A percentile compares a stretch with the other conserved stretches of the same genome.
phyloP scores from a whole-genome alignment of 2,888 invertebrate species.

The Hoplodrina ambigua region DNA sequence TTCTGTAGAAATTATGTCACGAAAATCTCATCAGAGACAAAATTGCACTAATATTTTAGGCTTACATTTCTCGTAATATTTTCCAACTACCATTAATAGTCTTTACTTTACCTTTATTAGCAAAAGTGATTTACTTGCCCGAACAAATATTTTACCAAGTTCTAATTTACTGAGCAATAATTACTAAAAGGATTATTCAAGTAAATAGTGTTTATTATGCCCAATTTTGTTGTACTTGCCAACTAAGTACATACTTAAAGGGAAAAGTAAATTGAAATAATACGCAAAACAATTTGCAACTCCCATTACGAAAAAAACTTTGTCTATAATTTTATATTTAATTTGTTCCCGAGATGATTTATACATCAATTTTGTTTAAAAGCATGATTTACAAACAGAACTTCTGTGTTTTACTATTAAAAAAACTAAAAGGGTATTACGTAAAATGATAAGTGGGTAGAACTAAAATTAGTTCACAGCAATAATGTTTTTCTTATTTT shows the following conservation, averaged over 20 bases:
- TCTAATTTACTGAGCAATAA: conserved; percentile 15
- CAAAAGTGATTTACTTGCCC: conserved; percentile 12
- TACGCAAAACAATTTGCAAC: conserved; percentile 78
- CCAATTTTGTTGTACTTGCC: conserved; percentile 65
- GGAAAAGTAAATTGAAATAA: conserved; percentile 74
- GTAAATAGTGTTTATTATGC: conserved; percentile 29
- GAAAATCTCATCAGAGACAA: background rate
- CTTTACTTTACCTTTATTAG: conserved; percentile 9
- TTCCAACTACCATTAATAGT: conserved; percentile 3
- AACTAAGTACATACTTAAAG: conserved; percentile 57
- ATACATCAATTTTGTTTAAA: conserved; percentile 73
- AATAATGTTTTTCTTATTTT: conserved; percentile 1
- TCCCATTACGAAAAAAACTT: conserved; percentile 79
- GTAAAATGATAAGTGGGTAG: conserved; percentile 25
- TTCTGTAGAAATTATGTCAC: background rate
- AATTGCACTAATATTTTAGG: background rate
- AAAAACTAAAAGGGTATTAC: conserved; percentile 27
- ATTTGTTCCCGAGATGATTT: conserved; percentile 75
- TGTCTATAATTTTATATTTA: conserved; percentile 80
- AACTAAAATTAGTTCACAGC: background rate
- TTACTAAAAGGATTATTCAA: conserved; percentile 27
- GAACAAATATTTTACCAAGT: conserved; percentile 2
- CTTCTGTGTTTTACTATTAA: conserved; percentile 47
- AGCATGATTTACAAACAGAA: conserved; percentile 66
- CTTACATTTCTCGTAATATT: background rate